phyloP scores from a whole-genome alignment of 2,888 invertebrate species.

The Philonicus albiceps region DNA sequence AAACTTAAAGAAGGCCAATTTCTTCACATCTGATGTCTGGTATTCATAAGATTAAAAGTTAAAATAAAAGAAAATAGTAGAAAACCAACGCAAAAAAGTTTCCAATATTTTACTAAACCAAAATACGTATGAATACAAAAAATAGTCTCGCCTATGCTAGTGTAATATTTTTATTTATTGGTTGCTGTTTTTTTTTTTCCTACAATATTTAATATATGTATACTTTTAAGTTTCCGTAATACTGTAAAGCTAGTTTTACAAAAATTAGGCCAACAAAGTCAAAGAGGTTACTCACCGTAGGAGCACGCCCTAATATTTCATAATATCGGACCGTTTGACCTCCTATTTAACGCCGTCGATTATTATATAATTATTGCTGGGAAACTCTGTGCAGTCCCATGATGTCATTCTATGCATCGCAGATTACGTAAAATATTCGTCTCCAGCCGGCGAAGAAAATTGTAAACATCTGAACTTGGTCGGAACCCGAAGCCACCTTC shows the following conservation, averaged over 20 bases:
- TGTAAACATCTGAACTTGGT: not conserved
- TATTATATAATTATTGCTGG: not conserved
- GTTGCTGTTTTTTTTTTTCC: not conserved
- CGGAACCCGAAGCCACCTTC: not conserved
- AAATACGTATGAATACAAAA: not conserved
- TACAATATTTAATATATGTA: not conserved
- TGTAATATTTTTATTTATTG: not conserved
- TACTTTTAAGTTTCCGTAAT: not conserved
- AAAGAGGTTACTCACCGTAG: not conserved
- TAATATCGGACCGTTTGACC: not conserved
- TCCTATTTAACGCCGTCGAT: not conserved
- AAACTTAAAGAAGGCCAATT: not conserved
- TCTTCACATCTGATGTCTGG: not conserved
- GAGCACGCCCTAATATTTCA: not conserved
- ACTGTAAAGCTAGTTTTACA: not conserved
- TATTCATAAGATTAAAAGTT: not conserved
- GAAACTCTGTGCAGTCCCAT: not conserved
- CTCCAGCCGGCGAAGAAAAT: not conserved
- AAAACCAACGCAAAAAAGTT: not conserved
- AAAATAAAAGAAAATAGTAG: not conserved
- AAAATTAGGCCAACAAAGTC: not conserved
- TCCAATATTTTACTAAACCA: not conserved
- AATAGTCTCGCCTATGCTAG: not conserved
- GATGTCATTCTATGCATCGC: not conserved
- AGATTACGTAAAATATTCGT: not conserved